phyloP scores from a whole-genome alignment of 1,140 invertebrate genomes.

The Rhyacophila brunnea region DNA sequence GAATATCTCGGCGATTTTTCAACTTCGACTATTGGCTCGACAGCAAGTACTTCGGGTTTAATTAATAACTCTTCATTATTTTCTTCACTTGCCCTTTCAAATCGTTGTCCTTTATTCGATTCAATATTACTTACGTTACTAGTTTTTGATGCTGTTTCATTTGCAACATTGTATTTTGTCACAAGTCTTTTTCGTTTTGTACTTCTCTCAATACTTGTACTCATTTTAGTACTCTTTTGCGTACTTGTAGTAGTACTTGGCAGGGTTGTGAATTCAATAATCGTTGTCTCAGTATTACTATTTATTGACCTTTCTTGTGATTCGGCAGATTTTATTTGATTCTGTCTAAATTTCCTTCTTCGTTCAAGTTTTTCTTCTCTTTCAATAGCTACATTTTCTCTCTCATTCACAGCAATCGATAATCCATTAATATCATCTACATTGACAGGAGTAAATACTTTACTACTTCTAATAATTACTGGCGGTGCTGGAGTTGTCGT shows the following conservation, averaged over 20 bases:
- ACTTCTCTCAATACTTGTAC: slow-evolving; percentile 24
- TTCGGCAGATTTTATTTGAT: no score
- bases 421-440: slow-evolving; percentile 31
- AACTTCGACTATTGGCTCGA: no score
- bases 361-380: slow-evolving; percentile 5
- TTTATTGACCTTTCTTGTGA: no score
- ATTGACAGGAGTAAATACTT: slow-evolving; percentile 27
- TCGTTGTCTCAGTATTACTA: no score
- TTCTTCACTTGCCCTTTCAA: slow-evolving; percentile 31
- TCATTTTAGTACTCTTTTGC: slow-evolving; percentile 35
- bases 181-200: slow-evolving; percentile 27
- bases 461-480: slow-evolving; percentile 24
- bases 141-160: slow-evolving; percentile 7
- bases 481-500: slow-evolving; percentile 1
- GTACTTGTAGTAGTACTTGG: slow-evolving; percentile 37
- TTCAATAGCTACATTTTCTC: slow-evolving; percentile 23
- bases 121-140: slow-evolving; percentile 6
- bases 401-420: slow-evolving; percentile 11
- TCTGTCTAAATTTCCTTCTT: slow-evolving; percentile 12
- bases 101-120: slow-evolving; percentile 13
- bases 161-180: slow-evolving; percentile 24
- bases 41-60: no score
- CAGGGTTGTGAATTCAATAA: no score
- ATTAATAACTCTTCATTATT: slow-evolving; percentile 9
- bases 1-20: no score